phyloP scores from a whole-genome alignment of 2,888 invertebrate genomes.

The Ptilodon capucinus region DNA sequence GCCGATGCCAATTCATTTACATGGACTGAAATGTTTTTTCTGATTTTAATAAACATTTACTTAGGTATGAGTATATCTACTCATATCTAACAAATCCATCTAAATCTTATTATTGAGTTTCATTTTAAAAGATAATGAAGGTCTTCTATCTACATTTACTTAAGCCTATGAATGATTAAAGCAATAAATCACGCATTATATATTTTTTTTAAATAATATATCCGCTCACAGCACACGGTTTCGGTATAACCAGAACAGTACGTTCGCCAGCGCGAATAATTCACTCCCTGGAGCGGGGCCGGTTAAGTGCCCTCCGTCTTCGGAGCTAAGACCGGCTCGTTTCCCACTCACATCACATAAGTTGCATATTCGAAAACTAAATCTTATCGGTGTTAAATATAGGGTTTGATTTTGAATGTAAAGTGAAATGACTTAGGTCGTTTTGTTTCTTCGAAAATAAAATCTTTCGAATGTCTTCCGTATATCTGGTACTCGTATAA shows the following conservation, averaged over 20 bases:
- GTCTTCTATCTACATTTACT: too few relatives aligned
- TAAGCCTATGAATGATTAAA: too few relatives aligned
- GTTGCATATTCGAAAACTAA: slow-evolving; percentile 1
- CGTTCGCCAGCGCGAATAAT: slow-evolving; percentile 41
- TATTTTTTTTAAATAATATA: too few relatives aligned
- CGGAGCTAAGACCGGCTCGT: slow-evolving; percentile 35
- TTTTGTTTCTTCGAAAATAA: slow-evolving; percentile 10
- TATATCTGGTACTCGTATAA: slow-evolving; percentile 36
- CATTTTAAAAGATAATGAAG: too few relatives aligned
- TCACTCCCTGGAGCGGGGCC: slow-evolving; percentile 39
- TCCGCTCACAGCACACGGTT: background rate
- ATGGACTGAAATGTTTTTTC: background rate
- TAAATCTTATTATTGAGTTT: too few relatives aligned
- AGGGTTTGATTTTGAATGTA: slow-evolving; percentile 10
- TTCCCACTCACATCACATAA: slow-evolving; percentile 25
- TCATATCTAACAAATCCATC: too few relatives aligned
- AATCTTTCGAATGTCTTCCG: slow-evolving; percentile 37
- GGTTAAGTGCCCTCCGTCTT: slow-evolving; percentile 46
- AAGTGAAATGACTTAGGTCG: slow-evolving; percentile 10
- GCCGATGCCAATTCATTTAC: background rate
- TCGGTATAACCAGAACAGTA: slow-evolving; percentile 26
- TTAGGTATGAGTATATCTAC: too few relatives aligned
- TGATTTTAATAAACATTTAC: too few relatives aligned
- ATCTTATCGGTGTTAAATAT: background rate
- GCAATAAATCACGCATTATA: too few relatives aligned